These are phyloP conservation scores for Diorhabda elongata DNA, from an alignment of 1,140 invertebrate genomes.

Conservation along the genomic window DNA sequence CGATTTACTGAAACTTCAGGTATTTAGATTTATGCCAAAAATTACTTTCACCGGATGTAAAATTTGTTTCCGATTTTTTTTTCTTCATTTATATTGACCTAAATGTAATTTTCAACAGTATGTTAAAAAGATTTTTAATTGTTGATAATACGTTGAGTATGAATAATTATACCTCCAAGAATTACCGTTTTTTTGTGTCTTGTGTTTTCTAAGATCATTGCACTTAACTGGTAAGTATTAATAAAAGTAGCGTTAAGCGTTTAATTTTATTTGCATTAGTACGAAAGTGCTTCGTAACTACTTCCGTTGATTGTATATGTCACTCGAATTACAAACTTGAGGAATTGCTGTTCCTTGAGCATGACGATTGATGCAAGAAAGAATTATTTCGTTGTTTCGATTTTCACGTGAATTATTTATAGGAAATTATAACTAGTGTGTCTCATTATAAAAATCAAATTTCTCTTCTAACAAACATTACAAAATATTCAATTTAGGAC, in stretches of 20 bases:
- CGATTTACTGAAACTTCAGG: too few species aligned
- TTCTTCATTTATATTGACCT: neutral
- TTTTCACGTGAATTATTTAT: slow-evolving; percentile 3
- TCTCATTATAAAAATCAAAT: neutral
- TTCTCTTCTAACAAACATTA: too few species aligned
- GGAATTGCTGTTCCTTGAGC: slow-evolving; percentile 24
- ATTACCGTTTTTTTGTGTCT: slow-evolving; percentile 8
- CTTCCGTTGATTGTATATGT: slow-evolving; percentile 26
- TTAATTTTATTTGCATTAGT: slow-evolving; percentile 7
- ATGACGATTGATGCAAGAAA: slow-evolving; percentile 22
- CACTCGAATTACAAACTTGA: slow-evolving; percentile 20
- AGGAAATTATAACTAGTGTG: neutral
- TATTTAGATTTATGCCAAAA: too few species aligned
- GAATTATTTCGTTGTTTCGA: neutral
- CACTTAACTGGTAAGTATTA: slow-evolving; percentile 5
- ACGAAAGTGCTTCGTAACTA: slow-evolving; percentile 16
- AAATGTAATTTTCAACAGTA: neutral
- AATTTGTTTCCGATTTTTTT: neutral
- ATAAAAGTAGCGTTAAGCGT: neutral
- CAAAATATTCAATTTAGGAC: too few species aligned
- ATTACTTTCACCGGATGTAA: too few species aligned
- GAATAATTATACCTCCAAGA: slow-evolving; percentile 1
- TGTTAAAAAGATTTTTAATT: neutral
- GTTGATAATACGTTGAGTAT: neutral
- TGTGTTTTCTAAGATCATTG: slow-evolving; percentile 12